These are phyloP conservation scores for Sporophila hypoxantha DNA, from an alignment of 2,113 vertebrate genomes.

Conservation along the genomic window DNA sequence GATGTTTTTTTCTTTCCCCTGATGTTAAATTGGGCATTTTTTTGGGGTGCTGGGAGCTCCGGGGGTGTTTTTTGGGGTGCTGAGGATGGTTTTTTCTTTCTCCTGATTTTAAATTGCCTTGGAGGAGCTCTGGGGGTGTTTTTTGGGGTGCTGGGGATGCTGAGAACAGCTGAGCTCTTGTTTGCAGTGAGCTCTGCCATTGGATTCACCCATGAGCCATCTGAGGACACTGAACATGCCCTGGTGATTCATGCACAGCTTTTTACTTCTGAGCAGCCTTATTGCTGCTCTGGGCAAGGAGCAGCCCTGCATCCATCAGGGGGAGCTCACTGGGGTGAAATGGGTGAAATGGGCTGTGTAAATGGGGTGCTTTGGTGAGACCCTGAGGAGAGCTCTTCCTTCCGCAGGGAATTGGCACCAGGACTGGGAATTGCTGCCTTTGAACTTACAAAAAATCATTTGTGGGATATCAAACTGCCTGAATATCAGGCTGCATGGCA, in stretches of 20 bases:
- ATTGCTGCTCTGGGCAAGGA: not conserved
- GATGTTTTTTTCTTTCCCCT: not conserved
- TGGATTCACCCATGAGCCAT: not conserved
- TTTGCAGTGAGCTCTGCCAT: not conserved
- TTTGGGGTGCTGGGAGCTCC: not conserved
- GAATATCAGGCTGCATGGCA: not conserved
- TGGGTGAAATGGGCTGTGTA: not conserved
- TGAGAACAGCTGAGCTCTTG: not conserved
- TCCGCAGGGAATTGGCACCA: not conserved
- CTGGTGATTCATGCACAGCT: not conserved
- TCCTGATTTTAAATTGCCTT: not conserved
- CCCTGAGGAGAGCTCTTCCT: not conserved
- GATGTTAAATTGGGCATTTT: not conserved
- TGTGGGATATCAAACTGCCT: not conserved
- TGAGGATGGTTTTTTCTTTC: not conserved
- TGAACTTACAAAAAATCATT: not conserved
- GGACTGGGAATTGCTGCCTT: not conserved
- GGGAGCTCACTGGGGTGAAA: not conserved
- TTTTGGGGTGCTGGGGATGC: not conserved
- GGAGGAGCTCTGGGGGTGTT: not conserved
- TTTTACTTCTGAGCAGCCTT: not conserved
- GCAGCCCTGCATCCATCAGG: not conserved
- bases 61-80: not conserved
- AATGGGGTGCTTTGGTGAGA: not conserved
- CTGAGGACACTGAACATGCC: not conserved